Conservation (phyloP, 2,797 vertebrate species). For the Perdix hodgsoniae region DNA sequence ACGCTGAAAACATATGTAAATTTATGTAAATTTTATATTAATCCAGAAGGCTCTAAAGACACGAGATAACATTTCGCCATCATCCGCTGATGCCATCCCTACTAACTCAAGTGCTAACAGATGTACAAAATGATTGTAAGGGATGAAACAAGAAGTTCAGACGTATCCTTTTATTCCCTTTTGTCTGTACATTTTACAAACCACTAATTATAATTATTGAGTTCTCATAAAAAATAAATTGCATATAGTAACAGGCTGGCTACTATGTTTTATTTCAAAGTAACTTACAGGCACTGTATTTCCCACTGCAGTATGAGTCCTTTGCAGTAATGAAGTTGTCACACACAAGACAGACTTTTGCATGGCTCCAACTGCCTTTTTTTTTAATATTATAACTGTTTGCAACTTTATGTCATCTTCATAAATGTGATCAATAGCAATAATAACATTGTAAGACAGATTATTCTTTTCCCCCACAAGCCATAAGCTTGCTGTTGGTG, state of each 20-base stretch:
- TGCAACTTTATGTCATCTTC: conserved; percentile 59
- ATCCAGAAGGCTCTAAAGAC: not conserved
- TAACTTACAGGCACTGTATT: conserved; percentile 42
- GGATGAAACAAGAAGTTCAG: not conserved
- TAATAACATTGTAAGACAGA: conserved; percentile 55
- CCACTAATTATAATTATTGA: conserved; percentile 63
- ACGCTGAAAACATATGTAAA: not conserved
- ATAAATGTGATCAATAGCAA: conserved; percentile 69
- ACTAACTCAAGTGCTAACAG: not conserved
- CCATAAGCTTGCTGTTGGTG: not conserved
- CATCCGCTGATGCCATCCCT: not conserved
- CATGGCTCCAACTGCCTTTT: conserved; percentile 63
- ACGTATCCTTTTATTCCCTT: conserved; percentile 24
- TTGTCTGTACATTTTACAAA: conserved; percentile 44
- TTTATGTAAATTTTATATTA: not conserved
- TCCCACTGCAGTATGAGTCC: conserved; percentile 38
- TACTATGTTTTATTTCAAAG: conserved; percentile 44
- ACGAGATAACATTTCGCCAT: not conserved
- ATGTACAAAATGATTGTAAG: not conserved
- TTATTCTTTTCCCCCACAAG: conserved; percentile 12
- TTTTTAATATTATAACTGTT: conserved; percentile 53
- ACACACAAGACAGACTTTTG: conserved; percentile 59
- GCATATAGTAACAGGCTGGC: not conserved
- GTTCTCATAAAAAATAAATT: conserved; percentile 53
- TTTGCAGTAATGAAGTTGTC: conserved; percentile 67